Evolutionary conservation across 2,888 invertebrate genomes (phyloP).

Genomic region (Synergus japonicus): DNA sequence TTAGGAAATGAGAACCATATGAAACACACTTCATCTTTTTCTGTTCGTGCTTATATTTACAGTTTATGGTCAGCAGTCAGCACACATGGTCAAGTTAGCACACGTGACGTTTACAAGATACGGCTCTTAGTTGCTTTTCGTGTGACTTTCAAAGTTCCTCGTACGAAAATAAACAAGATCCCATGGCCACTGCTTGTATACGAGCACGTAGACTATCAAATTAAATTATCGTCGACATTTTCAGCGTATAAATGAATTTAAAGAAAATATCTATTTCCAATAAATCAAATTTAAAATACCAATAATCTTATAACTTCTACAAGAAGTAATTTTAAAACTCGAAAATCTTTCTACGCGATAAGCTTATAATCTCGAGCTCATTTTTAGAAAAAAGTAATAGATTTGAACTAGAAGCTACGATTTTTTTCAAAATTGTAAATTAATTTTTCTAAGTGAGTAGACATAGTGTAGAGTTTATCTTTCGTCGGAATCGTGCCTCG

Average conservation of each 20-base stretch:
- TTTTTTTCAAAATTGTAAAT: background rate
- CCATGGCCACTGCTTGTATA: slow-evolving; percentile 34
- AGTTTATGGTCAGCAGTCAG: slow-evolving; percentile 41
- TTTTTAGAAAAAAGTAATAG: background rate
- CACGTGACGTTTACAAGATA: slow-evolving; percentile 27
- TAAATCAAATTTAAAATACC: no score
- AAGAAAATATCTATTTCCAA: no score
- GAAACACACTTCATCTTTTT: background rate
- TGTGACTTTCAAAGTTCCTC: slow-evolving; percentile 36
- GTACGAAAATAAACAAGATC: slow-evolving; percentile 39
- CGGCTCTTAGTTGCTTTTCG: slow-evolving; percentile 9
- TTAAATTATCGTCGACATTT: background rate
- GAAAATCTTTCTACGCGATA: background rate
- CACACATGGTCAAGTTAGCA: slow-evolving; percentile 39
- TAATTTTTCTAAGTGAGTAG: background rate
- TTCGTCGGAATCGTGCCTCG: slow-evolving; percentile 47
- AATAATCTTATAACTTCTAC: background rate
- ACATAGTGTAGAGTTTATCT: background rate
- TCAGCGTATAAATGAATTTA: no score
- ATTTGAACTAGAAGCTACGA: background rate
- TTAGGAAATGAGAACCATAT: background rate
- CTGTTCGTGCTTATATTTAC: slow-evolving; percentile 24
- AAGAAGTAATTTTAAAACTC: background rate
- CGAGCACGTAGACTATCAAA: background rate
- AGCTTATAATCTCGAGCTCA: background rate